Conservation (phyloP, 2,888 invertebrate genomes). For the Dexiosoma caninum region DNA sequence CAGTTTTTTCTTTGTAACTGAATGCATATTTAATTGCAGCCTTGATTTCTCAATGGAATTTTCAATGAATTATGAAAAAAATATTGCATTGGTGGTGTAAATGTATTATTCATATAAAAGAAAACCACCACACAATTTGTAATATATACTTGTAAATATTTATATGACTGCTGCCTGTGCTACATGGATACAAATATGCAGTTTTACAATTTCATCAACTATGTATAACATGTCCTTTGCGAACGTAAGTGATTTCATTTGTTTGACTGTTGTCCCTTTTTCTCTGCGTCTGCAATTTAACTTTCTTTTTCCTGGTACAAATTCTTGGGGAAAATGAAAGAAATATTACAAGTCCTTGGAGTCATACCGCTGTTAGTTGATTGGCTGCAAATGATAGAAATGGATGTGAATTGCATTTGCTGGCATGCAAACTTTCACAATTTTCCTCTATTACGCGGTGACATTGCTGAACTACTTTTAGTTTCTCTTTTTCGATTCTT, state of each 20-base stretch:
- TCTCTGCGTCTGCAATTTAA: not conserved
- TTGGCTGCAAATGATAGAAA: not conserved
- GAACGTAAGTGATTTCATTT: not conserved
- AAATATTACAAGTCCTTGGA: conserved; percentile 41
- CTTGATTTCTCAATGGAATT: conserved; percentile 22
- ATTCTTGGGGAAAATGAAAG: not conserved
- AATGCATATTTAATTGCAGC: conserved; percentile 33
- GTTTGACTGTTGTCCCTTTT: not conserved
- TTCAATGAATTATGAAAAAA: conserved; percentile 12
- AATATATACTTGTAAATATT: not conserved
- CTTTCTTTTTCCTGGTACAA: not conserved
- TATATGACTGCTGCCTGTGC: not conserved
- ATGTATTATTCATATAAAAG: conserved; percentile 6
- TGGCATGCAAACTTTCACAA: not conserved
- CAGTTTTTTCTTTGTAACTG: no score
- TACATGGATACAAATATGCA: not conserved
- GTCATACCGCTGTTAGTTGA: conserved; percentile 39
- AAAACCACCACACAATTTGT: not conserved
- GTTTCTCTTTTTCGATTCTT: not conserved
- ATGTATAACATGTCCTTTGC: conserved; percentile 9
- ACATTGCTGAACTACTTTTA: conserved; percentile 40
- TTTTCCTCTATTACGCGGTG: not conserved
- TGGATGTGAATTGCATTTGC: not conserved
- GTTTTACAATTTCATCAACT: not conserved
- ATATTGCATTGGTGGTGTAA: conserved; percentile 8